Percentiles rank a stretch among this genome's conserved stretches.
These are phyloP conservation scores for Meghimatium bilineatum DNA, from an alignment of 2,888 invertebrate genomes.

Conservation along the genomic window DNA sequence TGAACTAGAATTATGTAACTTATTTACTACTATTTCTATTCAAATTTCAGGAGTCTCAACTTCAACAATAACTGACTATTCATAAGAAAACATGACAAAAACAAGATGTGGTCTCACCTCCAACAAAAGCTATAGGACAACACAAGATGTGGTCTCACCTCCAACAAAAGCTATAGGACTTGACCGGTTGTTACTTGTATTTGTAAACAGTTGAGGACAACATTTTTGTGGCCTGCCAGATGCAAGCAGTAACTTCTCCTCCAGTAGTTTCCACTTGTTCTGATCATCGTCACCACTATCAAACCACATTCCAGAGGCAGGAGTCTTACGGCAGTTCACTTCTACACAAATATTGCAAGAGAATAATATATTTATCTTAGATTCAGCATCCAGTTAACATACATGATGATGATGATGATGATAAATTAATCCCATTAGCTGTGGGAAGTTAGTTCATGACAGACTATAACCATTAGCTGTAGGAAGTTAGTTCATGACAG, in stretches of 20 bases:
- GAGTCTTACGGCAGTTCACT: constrained; percentile 45
- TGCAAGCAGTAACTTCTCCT: constrained; percentile 66
- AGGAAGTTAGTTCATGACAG: too few relatives aligned
- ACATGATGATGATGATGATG: too few relatives aligned
- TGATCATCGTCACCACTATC: constrained; percentile 58
- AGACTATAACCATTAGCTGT: too few relatives aligned
- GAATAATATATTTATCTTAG: neutral
- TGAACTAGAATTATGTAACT: too few relatives aligned
- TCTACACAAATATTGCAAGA: neutral
- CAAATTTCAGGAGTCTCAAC: too few relatives aligned
- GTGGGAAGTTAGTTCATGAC: too few relatives aligned
- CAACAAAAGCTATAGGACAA: too few relatives aligned
- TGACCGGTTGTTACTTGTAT: constrained; percentile 79
- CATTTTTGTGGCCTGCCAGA: constrained; percentile 81
- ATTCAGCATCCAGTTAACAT: neutral
- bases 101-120: too few relatives aligned
- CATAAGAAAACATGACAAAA: too few relatives aligned
- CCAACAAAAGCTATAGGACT: constrained; percentile 86
- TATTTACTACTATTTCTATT: too few relatives aligned
- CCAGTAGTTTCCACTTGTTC: constrained; percentile 66
- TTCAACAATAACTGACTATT: too few relatives aligned
- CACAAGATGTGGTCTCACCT: constrained; percentile 78
- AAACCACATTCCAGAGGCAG: constrained; percentile 67
- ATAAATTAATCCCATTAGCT: too few relatives aligned
- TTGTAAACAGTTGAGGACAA: constrained; percentile 84